phyloP scores from a whole-genome alignment of 2,113 vertebrate genomes.

The Eptesicus fuscus region DNA sequence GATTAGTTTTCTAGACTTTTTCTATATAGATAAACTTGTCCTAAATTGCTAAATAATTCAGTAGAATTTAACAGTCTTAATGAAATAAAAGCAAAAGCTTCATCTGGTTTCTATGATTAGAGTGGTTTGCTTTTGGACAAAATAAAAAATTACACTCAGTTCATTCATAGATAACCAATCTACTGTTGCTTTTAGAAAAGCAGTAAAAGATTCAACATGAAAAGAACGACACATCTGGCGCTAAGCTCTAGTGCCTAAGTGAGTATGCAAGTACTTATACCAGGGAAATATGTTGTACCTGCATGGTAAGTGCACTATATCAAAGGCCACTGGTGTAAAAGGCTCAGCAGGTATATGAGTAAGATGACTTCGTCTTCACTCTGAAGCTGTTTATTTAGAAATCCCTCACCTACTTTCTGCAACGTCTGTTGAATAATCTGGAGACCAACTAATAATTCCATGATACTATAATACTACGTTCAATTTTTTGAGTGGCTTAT shows the following conservation, averaged over 20 bases:
- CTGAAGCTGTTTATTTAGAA: slow-evolving; percentile 15
- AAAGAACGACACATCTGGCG: not conserved
- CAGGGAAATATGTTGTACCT: not conserved
- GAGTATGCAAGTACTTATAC: not conserved
- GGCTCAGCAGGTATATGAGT: not conserved
- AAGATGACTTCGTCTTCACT: not conserved
- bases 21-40: not conserved
- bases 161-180: not conserved
- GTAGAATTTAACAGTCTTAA: slow-evolving; percentile 47
- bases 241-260: slow-evolving; percentile 20
- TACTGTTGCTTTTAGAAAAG: slow-evolving; percentile 20
- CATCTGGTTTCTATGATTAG: slow-evolving; percentile 14
- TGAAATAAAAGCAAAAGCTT: slow-evolving; percentile 38
- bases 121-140: slow-evolving; percentile 23
- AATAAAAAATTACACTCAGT: slow-evolving; percentile 38
- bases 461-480: not conserved
- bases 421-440: not conserved
- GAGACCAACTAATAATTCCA: slow-evolving; percentile 17
- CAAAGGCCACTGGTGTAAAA: not conserved
- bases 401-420: not conserved
- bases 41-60: slow-evolving; percentile 60
- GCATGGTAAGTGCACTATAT: not conserved
- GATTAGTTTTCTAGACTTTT: slow-evolving; percentile 13
- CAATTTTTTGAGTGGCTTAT: slow-evolving; percentile 21
- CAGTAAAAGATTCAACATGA: not conserved